A percentile compares a stretch with the other conserved stretches of the same genome.
Evolutionary conservation across 2,797 vertebrate species (phyloP).

Genomic region (Paguma larvata): DNA sequence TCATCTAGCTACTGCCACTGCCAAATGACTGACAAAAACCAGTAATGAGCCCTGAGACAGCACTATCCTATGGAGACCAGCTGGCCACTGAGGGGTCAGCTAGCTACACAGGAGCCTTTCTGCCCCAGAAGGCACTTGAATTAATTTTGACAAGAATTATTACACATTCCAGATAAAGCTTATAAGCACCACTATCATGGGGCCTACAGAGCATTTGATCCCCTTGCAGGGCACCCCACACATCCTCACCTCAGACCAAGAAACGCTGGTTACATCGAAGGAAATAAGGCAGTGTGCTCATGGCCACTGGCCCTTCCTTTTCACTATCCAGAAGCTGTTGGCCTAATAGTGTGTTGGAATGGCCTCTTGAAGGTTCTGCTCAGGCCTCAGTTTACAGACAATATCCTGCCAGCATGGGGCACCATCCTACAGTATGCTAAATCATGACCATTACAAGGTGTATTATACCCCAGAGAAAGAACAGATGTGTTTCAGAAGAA

Average conservation of each 20-base stretch:
- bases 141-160: neutral
- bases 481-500: neutral
- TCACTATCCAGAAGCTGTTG: neutral
- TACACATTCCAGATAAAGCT: neutral
- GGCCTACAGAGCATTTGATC: neutral
- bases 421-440: neutral
- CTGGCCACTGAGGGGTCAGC: neutral
- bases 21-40: neutral
- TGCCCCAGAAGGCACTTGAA: neutral
- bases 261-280: neutral
- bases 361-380: neutral
- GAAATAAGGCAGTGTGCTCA: neutral
- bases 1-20: neutral
- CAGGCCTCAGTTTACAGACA: neutral
- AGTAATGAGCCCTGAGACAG: neutral
- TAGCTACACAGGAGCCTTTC: neutral
- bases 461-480: neutral
- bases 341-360: neutral
- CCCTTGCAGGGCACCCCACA: neutral
- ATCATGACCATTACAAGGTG: neutral
- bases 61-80: neutral
- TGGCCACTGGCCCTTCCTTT: neutral
- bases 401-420: neutral
- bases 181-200: neutral
- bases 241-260: neutral